Base-by-base conservation (phyloP, 2,888 invertebrate species). In the Thereva nobilitata region DNA sequence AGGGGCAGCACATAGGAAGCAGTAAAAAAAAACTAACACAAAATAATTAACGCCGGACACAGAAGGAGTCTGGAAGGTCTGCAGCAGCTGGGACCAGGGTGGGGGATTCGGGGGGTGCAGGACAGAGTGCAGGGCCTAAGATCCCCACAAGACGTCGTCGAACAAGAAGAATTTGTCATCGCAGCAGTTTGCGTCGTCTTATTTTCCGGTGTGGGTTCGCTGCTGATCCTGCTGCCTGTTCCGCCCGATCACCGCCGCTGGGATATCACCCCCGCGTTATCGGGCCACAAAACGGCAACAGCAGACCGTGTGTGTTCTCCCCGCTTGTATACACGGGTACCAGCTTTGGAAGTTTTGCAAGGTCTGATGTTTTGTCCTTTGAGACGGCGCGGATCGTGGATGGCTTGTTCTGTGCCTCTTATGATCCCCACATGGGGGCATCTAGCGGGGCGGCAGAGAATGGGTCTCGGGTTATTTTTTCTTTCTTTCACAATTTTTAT, bases 401-500 rank as follows among this genome's bases (percentile, higher is more conserved):
- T 23, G 23, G 23, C 23, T 23, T 23, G 23, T 23, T 23, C 23
- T 23, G 23, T 23, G 1, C 23, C 23, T 23, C 23, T 23, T 23
- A 2, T 2, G 23, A 23, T 23, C 23, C 23, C 23, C 23, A 23
- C 23, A 23, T 23, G 23, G 23, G 23, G 23, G 23, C 23, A 23
- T 23, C 23, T 23, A 23, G 23, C 23, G 23, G 23, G 23, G 23
- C 23, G 23, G 23, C 23, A 23, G 23, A 2, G 23, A 23, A 2
- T 2, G 23, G 23, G 23, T 23, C 23, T 2, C 23, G 23, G 23
- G 23, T 53, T 37, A 2, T 44, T 10, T 57, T 57, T 12, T 57
- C 47, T 45, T 53, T 52, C 56, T 55, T 66, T 56, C 23, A 23
- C 63, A 50, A 68, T 63, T 66, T 68, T 68, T 68, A 68, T 68